Conservation (phyloP, 2,113 vertebrate genomes). For the Furnarius figulus region DNA sequence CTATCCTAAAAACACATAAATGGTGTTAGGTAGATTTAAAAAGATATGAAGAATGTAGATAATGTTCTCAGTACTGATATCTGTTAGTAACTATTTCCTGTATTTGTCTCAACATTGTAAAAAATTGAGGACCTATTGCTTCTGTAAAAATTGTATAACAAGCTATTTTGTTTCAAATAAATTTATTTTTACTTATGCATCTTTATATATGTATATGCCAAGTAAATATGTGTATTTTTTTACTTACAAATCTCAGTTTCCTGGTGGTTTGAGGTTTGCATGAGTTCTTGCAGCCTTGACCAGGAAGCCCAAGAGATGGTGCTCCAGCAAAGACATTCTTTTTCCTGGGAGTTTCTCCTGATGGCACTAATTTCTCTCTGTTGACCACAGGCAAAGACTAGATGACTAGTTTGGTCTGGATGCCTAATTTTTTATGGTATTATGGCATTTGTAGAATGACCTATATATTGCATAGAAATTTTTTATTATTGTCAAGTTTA, state of each 20-base stretch:
- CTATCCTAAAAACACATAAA: neutral
- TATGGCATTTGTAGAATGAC: neutral
- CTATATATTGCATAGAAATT: neutral
- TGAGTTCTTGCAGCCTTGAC: neutral
- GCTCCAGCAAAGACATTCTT: neutral
- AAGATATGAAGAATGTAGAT: neutral
- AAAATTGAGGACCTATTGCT: neutral
- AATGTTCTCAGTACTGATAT: neutral
- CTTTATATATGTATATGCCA: neutral
- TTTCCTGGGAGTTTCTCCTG: neutral
- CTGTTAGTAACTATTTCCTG: neutral
- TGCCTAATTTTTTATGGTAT: neutral
- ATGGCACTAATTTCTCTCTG: neutral
- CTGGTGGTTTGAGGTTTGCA: neutral
- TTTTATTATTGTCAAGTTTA: neutral
- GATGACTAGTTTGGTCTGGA: neutral
- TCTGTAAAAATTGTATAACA: neutral
- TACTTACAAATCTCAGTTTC: neutral
- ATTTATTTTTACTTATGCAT: neutral
- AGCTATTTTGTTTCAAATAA: neutral
- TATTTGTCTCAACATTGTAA: neutral
- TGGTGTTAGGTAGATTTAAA: neutral
- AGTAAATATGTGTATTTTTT: neutral
- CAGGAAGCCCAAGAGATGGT: neutral
- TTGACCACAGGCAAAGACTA: neutral